Percentiles rank a stretch among this genome's conserved stretches.
Conservation (phyloP, 92 coral and sea anemone species). For the Porites cylindrica region DNA sequence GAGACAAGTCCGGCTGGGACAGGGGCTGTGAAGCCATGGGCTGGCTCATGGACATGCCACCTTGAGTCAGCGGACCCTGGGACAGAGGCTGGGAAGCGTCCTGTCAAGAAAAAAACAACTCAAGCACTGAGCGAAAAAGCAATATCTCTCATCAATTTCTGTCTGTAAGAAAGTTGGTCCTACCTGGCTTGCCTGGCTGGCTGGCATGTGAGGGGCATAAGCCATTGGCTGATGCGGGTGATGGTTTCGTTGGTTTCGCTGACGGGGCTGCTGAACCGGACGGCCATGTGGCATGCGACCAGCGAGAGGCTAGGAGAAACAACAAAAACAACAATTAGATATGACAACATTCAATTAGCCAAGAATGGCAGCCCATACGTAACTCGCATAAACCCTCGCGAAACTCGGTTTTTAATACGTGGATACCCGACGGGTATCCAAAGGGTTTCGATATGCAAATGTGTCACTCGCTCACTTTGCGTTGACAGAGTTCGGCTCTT, state of each 20-base stretch:
- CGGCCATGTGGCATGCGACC: constrained; percentile 91
- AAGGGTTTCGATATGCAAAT: no score
- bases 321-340: no score
- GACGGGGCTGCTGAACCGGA: constrained; percentile 70
- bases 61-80: constrained; percentile 99
- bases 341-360: no score
- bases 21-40: constrained; percentile 99
- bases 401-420: no score
- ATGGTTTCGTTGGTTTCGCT: constrained; percentile 88
- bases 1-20: constrained; percentile 99
- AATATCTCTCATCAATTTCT: neutral
- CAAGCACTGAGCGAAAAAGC: neutral
- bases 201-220: constrained; percentile 94
- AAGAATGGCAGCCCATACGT: neutral
- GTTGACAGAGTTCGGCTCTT: no score
- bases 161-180: neutral
- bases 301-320: constrained; percentile 68
- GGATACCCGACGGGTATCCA: no score
- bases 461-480: no score
- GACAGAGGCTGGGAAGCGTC: constrained; percentile 99
- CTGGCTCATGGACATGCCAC: constrained; percentile 99
- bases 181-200: constrained; percentile 99
- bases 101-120: constrained; percentile 37
- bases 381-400: no score
- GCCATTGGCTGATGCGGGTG: constrained; percentile 85